Conservation (phyloP, 2,113 vertebrate genomes). For the Hippocampus zosterae region DNA sequence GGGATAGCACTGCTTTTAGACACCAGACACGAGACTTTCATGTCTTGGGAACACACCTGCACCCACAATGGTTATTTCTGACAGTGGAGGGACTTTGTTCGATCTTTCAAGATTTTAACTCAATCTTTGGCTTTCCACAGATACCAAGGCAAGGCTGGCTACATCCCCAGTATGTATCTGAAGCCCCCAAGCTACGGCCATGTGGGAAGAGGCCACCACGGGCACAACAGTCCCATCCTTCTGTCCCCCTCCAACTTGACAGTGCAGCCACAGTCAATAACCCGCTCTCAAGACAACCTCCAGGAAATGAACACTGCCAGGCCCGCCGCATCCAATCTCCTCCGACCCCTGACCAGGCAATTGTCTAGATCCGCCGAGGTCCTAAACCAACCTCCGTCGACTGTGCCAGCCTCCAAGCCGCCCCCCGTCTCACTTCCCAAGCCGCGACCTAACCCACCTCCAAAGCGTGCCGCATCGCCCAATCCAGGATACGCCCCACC, state of each 20-base stretch:
- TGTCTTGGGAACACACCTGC: not conserved
- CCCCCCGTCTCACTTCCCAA: not conserved
- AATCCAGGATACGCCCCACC: not conserved
- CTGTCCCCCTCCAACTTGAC: not conserved
- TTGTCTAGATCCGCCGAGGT: slow-evolving; percentile 47
- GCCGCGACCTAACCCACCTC: not conserved
- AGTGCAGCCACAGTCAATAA: slow-evolving; percentile 32
- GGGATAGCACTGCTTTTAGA: no score
- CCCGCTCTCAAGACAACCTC: slow-evolving; percentile 53
- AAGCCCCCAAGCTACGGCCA: slow-evolving; percentile 69
- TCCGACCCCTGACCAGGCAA: not conserved
- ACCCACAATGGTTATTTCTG: not conserved
- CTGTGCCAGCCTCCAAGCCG: not conserved
- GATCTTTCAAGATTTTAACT: not conserved
- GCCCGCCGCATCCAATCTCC: not conserved
- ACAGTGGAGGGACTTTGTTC: not conserved
- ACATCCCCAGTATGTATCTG: slow-evolving; percentile 79
- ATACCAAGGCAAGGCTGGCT: slow-evolving; percentile 68
- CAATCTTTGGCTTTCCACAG: slow-evolving; percentile 58
- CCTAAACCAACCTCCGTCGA: not conserved
- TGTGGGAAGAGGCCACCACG: slow-evolving; percentile 25
- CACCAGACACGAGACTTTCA: no score
- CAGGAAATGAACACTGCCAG: not conserved
- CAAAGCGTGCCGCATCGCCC: not conserved
- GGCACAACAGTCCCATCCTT: not conserved